Base-by-base conservation (phyloP, 2,888 invertebrate species). In the Megastigmus dorsalis region DNA sequence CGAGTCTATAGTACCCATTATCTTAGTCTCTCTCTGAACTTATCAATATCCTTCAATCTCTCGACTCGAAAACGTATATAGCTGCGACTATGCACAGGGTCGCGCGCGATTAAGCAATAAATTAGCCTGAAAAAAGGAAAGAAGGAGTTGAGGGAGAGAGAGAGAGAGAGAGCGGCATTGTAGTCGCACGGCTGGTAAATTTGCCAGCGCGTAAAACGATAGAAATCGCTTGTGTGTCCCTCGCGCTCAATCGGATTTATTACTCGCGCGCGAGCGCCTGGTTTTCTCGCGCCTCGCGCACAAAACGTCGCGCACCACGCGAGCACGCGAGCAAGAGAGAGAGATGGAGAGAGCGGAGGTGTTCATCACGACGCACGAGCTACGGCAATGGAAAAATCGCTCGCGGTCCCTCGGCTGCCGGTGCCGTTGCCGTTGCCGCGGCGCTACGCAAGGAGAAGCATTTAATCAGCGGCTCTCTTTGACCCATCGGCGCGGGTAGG, bases 401-500 rank as follows among this genome's bases (percentile, higher is more conserved):
- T 13, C 33, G 38, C 7, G 54, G n/a, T n/a, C n/a, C n/a, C n/a
- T n/a, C n/a, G n/a, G n/a, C n/a, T n/a, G n/a, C n/a, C n/a, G n/a
- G n/a, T n/a, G n/a, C n/a, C n/a, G n/a, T n/a, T n/a, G n/a, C n/a
- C n/a, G n/a, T n/a, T n/a, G 68, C 55, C 10, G 15, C 43, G n/a
- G 10, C 28, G 52, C 38, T 55, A 30, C 20, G 28, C 50, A 70
- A 60, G 28, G 62, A 60, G 52, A 55, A 65, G 50, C 65, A 41
- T 66, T 75, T 75, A 71, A 75, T 71, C 71, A 75, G 75, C 62
- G 70, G 65, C 57, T 75, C 33, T 59, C 75, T 72, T 67, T 75
- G 60, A 67, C 60, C 66, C 71, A 48, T 54, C 60, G 69, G 52
- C 48, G 52, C 48, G 52, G 48, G 54, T 28, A n/a, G 52, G 63